Conservation (phyloP, 2,113 vertebrate species). For the Hypanus sabinus region DNA sequence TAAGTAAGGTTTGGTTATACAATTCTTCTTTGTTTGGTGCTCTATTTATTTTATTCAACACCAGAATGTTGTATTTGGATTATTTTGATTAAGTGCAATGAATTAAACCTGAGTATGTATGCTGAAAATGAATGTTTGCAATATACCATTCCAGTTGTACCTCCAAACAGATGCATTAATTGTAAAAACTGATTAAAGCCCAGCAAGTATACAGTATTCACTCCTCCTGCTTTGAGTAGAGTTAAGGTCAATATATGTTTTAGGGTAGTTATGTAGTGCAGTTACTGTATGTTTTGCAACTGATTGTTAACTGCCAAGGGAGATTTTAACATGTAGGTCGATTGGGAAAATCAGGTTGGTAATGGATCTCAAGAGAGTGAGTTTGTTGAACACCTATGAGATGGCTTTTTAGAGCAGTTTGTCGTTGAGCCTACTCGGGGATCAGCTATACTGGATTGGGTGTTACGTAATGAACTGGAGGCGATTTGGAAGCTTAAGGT, state of each 20-base stretch:
- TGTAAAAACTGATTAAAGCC: not conserved
- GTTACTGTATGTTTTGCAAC: not conserved
- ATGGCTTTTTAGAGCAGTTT: too few relatives aligned
- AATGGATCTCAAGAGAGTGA: too few relatives aligned
- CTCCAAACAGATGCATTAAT: not conserved
- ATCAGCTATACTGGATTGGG: too few relatives aligned
- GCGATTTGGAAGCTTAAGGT: too few relatives aligned
- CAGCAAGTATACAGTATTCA: not conserved
- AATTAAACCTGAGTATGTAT: not conserved
- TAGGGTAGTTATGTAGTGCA: not conserved
- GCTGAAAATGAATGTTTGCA: not conserved
- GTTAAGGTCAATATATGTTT: not conserved
- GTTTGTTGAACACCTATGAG: too few relatives aligned
- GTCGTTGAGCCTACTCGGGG: too few relatives aligned
- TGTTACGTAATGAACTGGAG: too few relatives aligned
- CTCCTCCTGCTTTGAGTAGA: not conserved
- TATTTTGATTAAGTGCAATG: not conserved
- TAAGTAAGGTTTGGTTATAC: not conserved
- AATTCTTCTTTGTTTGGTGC: too few relatives aligned
- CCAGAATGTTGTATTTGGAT: not conserved
- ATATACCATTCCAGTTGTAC: not conserved
- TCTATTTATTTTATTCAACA: too few relatives aligned
- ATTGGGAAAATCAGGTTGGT: too few relatives aligned
- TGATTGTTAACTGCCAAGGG: not conserved
- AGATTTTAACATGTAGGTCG: too few relatives aligned